A percentile compares a stretch with the other conserved stretches of the same genome.
phyloP scores from a whole-genome alignment of 2,113 vertebrate genomes.

The Anseranas semipalmata region DNA sequence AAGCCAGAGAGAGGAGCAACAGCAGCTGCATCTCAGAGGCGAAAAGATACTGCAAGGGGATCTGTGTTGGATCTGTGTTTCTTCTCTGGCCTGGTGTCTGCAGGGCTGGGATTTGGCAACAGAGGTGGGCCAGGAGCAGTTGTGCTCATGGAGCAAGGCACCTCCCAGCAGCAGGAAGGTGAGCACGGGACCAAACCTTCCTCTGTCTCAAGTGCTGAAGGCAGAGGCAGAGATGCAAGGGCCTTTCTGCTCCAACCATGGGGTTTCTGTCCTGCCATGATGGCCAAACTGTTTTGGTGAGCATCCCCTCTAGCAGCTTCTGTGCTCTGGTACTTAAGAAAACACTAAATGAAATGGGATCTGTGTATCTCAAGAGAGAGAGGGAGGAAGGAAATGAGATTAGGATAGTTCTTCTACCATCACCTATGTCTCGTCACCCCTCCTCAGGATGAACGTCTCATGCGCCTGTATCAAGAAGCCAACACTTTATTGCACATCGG shows the following conservation, averaged over 20 bases:
- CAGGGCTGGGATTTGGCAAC: not conserved
- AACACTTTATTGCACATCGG: not conserved
- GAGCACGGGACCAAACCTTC: not conserved
- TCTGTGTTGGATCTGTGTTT: not conserved
- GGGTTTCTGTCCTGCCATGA: not conserved
- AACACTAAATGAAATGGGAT: not conserved
- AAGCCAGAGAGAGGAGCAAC: not conserved
- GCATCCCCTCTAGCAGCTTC: not conserved
- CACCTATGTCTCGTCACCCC: rapidly evolving
- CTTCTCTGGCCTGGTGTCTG: not conserved
- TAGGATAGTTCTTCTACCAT: not conserved
- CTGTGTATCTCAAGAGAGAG: not conserved
- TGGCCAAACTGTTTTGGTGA: not conserved
- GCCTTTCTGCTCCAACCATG: not conserved
- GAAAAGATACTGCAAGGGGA: not conserved
- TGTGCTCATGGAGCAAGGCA: not conserved
- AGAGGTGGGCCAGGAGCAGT: not conserved
- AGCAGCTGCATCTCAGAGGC: slow-evolving; percentile 2
- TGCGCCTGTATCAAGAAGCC: not conserved
- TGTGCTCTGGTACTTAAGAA: not conserved
- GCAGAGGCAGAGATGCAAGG: not conserved
- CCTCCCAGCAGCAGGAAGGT: not conserved
- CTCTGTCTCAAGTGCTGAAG: not conserved
- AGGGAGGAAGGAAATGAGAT: not conserved
- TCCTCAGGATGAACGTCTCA: not conserved